Evolutionary conservation across 2,113 vertebrate genomes (phyloP).

Genomic region (Poecilia latipinna): DNA sequence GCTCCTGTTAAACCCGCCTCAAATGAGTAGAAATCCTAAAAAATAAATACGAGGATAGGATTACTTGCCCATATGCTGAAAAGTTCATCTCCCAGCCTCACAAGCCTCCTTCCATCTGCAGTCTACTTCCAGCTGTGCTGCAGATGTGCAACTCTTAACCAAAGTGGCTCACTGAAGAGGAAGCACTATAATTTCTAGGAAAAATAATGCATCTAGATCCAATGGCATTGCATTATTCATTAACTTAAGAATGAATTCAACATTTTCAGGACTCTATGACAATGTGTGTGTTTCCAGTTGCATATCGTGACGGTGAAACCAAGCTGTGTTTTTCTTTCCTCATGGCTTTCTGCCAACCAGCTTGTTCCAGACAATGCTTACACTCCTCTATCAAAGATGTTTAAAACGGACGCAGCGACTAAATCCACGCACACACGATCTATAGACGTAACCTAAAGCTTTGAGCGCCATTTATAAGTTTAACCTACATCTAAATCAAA

Average conservation of each 20-base stretch:
- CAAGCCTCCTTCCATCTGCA: slow-evolving; percentile 24
- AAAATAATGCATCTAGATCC: neutral
- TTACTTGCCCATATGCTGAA: slow-evolving; percentile 48
- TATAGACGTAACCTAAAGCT: neutral
- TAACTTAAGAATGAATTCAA: neutral
- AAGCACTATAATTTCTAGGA: slow-evolving; percentile 1
- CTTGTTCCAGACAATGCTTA: neutral
- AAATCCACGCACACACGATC: neutral
- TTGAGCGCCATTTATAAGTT: neutral
- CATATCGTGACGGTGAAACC: neutral
- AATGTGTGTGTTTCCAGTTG: neutral
- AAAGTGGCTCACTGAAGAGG: slow-evolving; percentile 13
- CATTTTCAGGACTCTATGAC: neutral
- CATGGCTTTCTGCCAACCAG: neutral
- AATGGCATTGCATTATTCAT: neutral
- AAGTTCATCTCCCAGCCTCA: slow-evolving; percentile 18
- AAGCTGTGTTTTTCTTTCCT: neutral
- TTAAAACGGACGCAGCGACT: neutral
- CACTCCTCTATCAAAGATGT: neutral
- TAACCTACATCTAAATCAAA: neutral
- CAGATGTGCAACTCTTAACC: slow-evolving; percentile 65
- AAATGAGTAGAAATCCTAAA: slow-evolving; percentile 1
- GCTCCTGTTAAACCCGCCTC: slow-evolving; percentile 4
- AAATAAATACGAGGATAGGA: slow-evolving; percentile 27
- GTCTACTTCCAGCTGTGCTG: slow-evolving; percentile 63